phyloP scores from a whole-genome alignment of 2,888 invertebrate genomes.

The Leptinotarsa juncta region DNA sequence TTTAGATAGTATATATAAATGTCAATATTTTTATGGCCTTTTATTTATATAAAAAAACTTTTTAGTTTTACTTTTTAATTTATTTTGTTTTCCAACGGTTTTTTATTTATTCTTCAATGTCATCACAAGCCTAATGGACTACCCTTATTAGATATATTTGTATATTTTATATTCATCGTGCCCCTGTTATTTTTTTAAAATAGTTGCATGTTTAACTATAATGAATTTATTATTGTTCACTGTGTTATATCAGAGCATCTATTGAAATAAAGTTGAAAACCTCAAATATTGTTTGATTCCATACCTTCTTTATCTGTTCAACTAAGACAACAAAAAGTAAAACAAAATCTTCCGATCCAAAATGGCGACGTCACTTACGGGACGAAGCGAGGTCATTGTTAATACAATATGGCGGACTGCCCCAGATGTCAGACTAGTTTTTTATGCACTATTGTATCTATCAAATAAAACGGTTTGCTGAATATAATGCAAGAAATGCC shows the following conservation, averaged over 20 bases:
- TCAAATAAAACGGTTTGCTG: too few relatives aligned
- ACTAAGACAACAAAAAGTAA: too few relatives aligned
- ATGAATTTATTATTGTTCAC: constrained; percentile 60
- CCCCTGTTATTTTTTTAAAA: constrained; percentile 53
- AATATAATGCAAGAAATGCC: too few relatives aligned
- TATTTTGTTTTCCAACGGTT: constrained; percentile 49
- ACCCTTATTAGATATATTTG: constrained; percentile 45
- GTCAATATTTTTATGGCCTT: constrained; percentile 51
- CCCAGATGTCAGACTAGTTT: too few relatives aligned
- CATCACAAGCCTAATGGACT: constrained; percentile 36
- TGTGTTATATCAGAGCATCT: constrained; percentile 59
- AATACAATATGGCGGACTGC: too few relatives aligned
- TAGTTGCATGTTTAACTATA: constrained; percentile 57
- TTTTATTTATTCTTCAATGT: constrained; percentile 47
- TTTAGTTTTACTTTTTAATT: constrained; percentile 51
- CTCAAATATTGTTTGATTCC: constrained; percentile 1
- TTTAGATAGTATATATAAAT: constrained; percentile 51
- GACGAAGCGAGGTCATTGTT: too few relatives aligned
- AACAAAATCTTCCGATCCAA: too few relatives aligned
- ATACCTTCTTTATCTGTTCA: not conserved
- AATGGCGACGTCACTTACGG: too few relatives aligned
- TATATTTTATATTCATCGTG: constrained; percentile 53
- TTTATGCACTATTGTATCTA: too few relatives aligned
- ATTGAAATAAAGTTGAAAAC: constrained; percentile 46
- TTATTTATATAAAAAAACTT: constrained; percentile 43